Conservation (phyloP, 2,113 vertebrate species). For the Tretioscincus oriximinensis region DNA sequence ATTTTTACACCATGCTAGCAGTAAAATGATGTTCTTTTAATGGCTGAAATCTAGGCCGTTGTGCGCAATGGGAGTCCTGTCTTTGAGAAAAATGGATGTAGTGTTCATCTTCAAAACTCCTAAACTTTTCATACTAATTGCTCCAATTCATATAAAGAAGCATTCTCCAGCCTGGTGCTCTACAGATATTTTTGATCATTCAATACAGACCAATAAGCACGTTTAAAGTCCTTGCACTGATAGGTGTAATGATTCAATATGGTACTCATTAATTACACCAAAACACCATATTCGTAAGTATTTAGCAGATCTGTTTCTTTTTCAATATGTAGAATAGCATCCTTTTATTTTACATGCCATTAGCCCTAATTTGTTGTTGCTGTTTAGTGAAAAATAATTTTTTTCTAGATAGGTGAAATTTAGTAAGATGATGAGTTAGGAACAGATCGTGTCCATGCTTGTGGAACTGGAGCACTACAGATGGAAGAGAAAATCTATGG, state of each 20-base stretch:
- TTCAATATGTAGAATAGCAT: neutral
- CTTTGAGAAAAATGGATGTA: constrained; percentile 20
- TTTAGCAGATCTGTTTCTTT: neutral
- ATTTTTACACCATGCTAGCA: constrained; percentile 32
- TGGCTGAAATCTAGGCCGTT: constrained; percentile 27
- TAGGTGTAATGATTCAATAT: neutral
- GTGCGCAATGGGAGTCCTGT: constrained; percentile 13
- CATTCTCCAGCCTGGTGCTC: constrained; percentile 2
- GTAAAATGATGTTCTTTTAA: neutral
- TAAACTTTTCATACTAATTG: constrained; percentile 20
- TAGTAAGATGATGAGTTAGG: neutral
- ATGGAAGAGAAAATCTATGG: too few species aligned
- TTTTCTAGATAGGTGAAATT: neutral
- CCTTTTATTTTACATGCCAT: neutral
- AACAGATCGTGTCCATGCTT: neutral
- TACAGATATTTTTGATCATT: too few species aligned
- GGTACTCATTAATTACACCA: neutral
- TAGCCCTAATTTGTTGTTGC: too few species aligned
- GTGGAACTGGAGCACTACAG: too few species aligned
- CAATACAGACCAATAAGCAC: too few species aligned
- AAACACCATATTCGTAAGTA: neutral
- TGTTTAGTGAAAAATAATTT: neutral
- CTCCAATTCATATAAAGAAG: constrained; percentile 9
- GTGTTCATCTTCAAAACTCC: constrained; percentile 16
- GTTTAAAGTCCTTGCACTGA: neutral